Evolutionary conservation across 2,888 invertebrate genomes (phyloP), one percentile per base, ranked within the genome.

Genomic region (Lepas anatifera): DNA sequence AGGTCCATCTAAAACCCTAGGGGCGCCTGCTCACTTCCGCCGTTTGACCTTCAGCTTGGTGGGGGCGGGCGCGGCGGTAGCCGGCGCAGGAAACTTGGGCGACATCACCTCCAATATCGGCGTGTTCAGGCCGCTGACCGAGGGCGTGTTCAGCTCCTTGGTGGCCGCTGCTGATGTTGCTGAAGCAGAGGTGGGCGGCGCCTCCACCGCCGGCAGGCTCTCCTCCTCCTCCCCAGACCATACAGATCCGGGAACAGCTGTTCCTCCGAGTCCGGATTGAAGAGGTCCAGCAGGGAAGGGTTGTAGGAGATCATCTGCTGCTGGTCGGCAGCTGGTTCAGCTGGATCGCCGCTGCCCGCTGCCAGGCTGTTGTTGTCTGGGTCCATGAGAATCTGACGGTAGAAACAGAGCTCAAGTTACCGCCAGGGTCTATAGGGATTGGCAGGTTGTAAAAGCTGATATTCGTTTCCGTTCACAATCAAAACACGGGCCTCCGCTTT

Each of bases 271-370:
- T 58, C 58, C 25, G 32, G 2, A 35, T 8, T 58, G 58, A 58
- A 58, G 32, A 58, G 35, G 35, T 58, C 58, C 58, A 58, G 58
- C 35, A 58, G 58, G 7, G 58, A 58, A 32, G 58, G 58, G 58
- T 58, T 58, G 32, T 58, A 58, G 22, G 58, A 35, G 35, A 58
- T 16, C 32, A 58, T 16, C 35, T 58, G 58, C 32, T 58, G 58
- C 8, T 58, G 27, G 27, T 1, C 58, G 3, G 52, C 13, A 11
- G 25, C 58, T 2, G 35, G 32, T 39, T 7, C 39, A 7, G 39
- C 39, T 39, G 32, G n/a, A n/a, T 35, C 58, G 22, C 58, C 35
- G 35, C 29, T 11, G 58, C 32, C 29, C 18, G 32, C 18, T 32
- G 6, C 11, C 22, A 1, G 16, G 32, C 32, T 6, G 58, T 22